Base-by-base conservation (phyloP, 1,140 invertebrate genomes). In the Pseudomyrmex dendroicus region DNA sequence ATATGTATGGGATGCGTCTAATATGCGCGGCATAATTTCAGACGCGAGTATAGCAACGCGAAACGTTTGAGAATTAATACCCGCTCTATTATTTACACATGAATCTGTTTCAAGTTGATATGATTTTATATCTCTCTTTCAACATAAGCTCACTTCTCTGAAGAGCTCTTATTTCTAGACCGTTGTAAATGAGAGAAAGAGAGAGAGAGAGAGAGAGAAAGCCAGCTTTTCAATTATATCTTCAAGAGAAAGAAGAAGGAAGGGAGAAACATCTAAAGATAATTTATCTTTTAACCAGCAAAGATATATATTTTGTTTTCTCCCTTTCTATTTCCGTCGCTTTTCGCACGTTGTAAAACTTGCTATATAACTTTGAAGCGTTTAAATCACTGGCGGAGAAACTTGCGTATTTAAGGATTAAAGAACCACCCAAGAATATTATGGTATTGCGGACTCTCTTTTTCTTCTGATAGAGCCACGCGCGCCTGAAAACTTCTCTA, bases 341-440 rank as follows among this genome's bases (percentile, higher is more conserved):
- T 66, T 46, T 15, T 20, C 8, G 4, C 63, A 15, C 15, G n/a
- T 68, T 78, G 25, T 17, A 70, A 50, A 80, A 59, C 52, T 80
- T 61, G 1, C 66, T 4, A 44, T 7, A 44, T 68, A 80, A 80
- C 54, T 80, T 78, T 8, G 54, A n/a, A 25, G 12, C 44, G 15
- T 59, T 80, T 80, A 80, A 80, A 80, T 80, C 76, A 72, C 54
- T 72, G 44, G 8, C 2, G 61, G 70, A 61, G 54, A 72, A 80
- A 80, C 66, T 59, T 59, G 76, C 44, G n/a, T 66, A 50, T 80
- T 80, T 80, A 80, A 80, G 22, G 12, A 72, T 80, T 80, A 80
- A 80, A 80, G 64, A 59, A 25, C 44, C 13, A 8, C 20, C 17
- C 46, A 8, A 35, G 52, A 57, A 68, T 67, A 67, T 25, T 35